Conservation (phyloP, 2,797 vertebrate genomes). For the Coregonus sp. region DNA sequence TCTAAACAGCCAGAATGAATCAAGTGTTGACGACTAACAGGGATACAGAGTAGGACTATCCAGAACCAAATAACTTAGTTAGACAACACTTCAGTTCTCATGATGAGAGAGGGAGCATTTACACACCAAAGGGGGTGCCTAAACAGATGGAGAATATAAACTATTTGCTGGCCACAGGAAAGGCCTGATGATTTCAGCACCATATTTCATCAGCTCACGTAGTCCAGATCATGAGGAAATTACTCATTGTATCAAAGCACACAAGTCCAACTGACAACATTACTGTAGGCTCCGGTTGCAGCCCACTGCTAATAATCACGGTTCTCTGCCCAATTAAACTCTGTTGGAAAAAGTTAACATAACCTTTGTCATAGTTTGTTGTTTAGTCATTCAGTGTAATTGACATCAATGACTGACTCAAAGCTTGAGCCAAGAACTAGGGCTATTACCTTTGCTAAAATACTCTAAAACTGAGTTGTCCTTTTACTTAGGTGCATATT, state of each 20-base stretch:
- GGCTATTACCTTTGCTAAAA: background rate
- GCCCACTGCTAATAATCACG: background rate
- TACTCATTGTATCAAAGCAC: constrained; percentile 24
- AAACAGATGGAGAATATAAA: constrained; percentile 30
- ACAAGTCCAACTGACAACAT: background rate
- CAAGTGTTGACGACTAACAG: constrained; percentile 20
- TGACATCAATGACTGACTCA: background rate
- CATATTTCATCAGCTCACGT: constrained; percentile 23
- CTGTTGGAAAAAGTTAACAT: background rate
- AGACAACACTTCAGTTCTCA: background rate
- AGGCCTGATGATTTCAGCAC: constrained; percentile 27
- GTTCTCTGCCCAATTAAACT: background rate
- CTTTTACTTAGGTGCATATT: background rate
- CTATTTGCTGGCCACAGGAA: constrained; percentile 27
- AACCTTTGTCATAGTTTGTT: background rate
- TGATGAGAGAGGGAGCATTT: background rate
- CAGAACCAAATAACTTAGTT: background rate
- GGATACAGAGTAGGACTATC: background rate
- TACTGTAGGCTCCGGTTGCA: constrained; percentile 3
- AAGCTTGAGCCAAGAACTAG: background rate
- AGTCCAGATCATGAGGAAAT: constrained; percentile 38
- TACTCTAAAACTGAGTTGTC: background rate
- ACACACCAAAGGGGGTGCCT: background rate
- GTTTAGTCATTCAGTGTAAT: background rate
- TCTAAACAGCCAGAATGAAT: constrained; percentile 54